Base-by-base conservation (phyloP, 1,140 invertebrate species). In the Apocrypta bakeri region DNA sequence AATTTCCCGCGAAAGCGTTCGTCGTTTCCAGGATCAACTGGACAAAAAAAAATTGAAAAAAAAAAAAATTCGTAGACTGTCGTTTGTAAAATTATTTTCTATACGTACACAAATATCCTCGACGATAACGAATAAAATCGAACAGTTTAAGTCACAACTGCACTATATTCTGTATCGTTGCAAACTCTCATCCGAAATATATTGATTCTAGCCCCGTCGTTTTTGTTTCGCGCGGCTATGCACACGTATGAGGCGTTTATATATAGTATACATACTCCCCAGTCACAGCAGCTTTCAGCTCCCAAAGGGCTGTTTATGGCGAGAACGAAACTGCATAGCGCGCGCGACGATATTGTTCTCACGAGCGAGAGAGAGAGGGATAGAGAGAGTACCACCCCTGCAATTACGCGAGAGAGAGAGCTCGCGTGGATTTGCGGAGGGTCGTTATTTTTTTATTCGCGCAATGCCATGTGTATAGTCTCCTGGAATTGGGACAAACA, bases 251-350 rank as follows among this genome's bases (percentile, higher is more conserved):
- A 64, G 11, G 61, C 9, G 63, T 25, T 2, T 37, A 37, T 37
- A 9, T 37, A 37, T 37, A 37, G 33, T 9, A 25, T 25, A 7
- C 63, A 0, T 14, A 17, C n/a, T 11, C 24, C 25, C 25, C 11
- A 27, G n/a, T 25, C 48, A 7, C 3, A 56, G 21, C 48, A 56
- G 48, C 33, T 73, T 73, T 80, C 79, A 80, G 14, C 63, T 80
- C 69, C 69, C 71, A 33, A 74, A 75, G 72, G 63, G 37, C 71
- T 81, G 72, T 81, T 81, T 81, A 81, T 68, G 72, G 63, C 48
- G 79, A 80, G 72, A 40, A 42, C 24, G 24, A n/a, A 73, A 61
- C 63, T 63, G 71, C 40, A 63, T 74, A 73, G n/a, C 72, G 17
- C 31, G 31, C 71, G 12, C 64, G 25, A 21, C 64, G 40, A 81